Percentiles rank a stretch among this genome's conserved stretches.
Conservation (phyloP, 1,140 invertebrate genomes). For the silkworm (Bombyx mori) region ASM3026992v2 NC_085118.1:1652001-1652500, state of each 20-base stretch:
- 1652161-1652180: constrained; percentile 82
- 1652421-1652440: constrained; percentile 90
- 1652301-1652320: constrained; percentile 78
- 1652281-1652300: constrained; percentile 83
- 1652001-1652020: constrained; percentile 77
- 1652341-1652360: constrained; percentile 81
- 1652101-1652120: constrained; percentile 82
- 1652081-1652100: constrained; percentile 82
- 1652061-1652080: constrained; percentile 77
- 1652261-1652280: constrained; percentile 87
- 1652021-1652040: constrained; percentile 80
- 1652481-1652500: constrained; percentile 81
- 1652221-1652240: constrained; percentile 86
- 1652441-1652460: constrained; percentile 88
- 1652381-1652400: constrained; percentile 86
- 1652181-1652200: constrained; percentile 84
- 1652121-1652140: constrained; percentile 84
- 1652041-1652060: constrained; percentile 82
- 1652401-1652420: constrained; percentile 89
- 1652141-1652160: constrained; percentile 88
- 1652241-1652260: constrained; percentile 84
- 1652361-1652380: constrained; percentile 84
- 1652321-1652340: constrained; percentile 83
- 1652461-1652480: constrained; percentile 80
- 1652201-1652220: constrained; percentile 86